Percentiles rank a stretch among this genome's conserved stretches.
These are phyloP conservation scores for Eufriesea mexicana DNA, from an alignment of 1,140 invertebrate species.

Conservation along the genomic window DNA sequence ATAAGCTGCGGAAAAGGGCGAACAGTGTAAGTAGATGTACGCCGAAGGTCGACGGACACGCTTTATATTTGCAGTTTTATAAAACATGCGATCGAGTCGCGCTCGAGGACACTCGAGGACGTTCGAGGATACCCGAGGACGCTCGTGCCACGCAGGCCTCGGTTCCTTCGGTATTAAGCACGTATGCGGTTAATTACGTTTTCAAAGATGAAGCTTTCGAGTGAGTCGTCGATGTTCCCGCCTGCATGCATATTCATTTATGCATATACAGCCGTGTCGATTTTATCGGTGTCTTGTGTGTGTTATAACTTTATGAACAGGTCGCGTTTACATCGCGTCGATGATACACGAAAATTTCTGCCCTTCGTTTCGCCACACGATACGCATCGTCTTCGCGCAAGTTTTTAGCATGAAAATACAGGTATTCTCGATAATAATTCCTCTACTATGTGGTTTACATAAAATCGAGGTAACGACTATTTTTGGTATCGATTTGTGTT, in stretches of 20 bases:
- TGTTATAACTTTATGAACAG: conserved; percentile 14
- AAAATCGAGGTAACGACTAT: background rate
- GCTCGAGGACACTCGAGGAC: background rate
- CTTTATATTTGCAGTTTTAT: conserved; percentile 23
- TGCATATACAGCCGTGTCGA: conserved; percentile 22
- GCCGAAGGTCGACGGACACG: background rate
- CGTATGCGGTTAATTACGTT: conserved; percentile 44
- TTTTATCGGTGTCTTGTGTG: conserved; percentile 4
- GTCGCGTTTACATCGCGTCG: conserved; percentile 2
- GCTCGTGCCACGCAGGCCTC: background rate
- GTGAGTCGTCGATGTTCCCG: conserved; percentile 36
- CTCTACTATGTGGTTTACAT: background rate
- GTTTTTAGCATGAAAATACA: background rate
- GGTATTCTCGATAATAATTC: background rate
- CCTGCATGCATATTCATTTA: conserved; percentile 45
- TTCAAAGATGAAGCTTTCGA: conserved; percentile 39
- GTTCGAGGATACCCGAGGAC: background rate
- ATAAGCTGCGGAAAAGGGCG: background rate
- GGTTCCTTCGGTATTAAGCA: conserved; percentile 35
- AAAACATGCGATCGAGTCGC: background rate
- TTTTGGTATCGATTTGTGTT: too few species aligned
- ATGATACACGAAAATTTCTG: conserved; percentile 1
- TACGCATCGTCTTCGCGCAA: background rate
- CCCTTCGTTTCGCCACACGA: too few species aligned
- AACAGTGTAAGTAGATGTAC: background rate